These are phyloP conservation scores for Scarus forsteni DNA, from an alignment of 2,797 vertebrate genomes.

Conservation along the genomic window DNA sequence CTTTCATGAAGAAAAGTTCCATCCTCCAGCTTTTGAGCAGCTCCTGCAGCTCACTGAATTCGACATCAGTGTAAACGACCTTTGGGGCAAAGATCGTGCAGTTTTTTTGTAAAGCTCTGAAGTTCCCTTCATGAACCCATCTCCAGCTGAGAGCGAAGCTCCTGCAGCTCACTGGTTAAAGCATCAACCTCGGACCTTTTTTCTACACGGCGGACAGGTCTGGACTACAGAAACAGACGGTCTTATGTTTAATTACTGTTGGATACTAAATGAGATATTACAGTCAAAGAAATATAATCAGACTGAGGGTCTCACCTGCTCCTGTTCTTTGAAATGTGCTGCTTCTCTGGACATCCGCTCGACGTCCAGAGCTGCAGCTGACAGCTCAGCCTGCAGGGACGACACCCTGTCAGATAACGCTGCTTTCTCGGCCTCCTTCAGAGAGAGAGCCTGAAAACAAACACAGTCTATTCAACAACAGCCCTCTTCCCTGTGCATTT, in stretches of 20 bases:
- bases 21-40: too few species aligned
- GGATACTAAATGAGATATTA: too few species aligned
- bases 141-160: constrained; percentile 83
- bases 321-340: constrained; percentile 85
- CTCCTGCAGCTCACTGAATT: too few species aligned
- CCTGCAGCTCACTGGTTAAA: constrained; percentile 84
- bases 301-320: constrained; percentile 82
- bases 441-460: constrained; percentile 77
- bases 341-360: constrained; percentile 86
- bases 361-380: constrained; percentile 81
- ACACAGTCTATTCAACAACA: constrained; percentile 14
- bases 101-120: constrained; percentile 81
- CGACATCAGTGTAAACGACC: too few species aligned
- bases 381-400: constrained; percentile 84
- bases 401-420: constrained; percentile 84
- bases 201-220: constrained; percentile 85
- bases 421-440: constrained; percentile 88
- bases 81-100: constrained; percentile 81
- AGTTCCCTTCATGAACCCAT: constrained; percentile 82
- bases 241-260: too few species aligned
- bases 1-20: constrained; percentile 66
- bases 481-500: too few species aligned
- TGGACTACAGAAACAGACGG: background rate
- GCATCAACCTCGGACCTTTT: too few species aligned
- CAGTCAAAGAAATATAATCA: background rate